Evolutionary conservation across 2,888 invertebrate genomes (phyloP), one percentile per base, ranked within the genome.

Genomic region (Stenoptilia bipunctidactyla): DNA sequence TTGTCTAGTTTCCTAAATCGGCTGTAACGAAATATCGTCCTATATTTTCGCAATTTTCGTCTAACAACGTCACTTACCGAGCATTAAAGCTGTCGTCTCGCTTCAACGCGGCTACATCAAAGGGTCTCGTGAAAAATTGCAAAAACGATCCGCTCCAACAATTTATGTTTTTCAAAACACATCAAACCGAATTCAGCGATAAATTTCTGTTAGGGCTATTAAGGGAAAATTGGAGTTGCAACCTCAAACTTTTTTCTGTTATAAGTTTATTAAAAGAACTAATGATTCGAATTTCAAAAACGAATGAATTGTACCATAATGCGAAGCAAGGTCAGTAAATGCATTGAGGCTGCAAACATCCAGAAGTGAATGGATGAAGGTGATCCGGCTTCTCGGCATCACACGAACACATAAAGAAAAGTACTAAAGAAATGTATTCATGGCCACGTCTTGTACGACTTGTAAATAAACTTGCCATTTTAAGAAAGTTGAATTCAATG

Each of bases 91-190:
- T 30, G 9, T 30, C 12, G 30, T n/a, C 30, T 30, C 30, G 6
- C 6, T 30, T 30, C n/a, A n/a, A 30, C 30, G 12, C 30, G 30
- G n/a, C n/a, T 8, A 4, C 4, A 8, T n/a, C 4, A 30, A 30
- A n/a, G 6, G n/a, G n/a, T n/a, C 30, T 9, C 9, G 30, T 8
- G 30, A 30, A 30, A 30, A 30, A 30, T 12, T 30, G 30, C 30
- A 4, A 30, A 30, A 4, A 8, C 12, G 30, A 2, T 30, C 30
- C 30, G 6, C 30, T 2, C 4, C 30, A 12, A 30, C 30, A 30
- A 30, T 30, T 30, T 30, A 30, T 30, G 30, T 30, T 30, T 30
- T 30, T 30, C 12, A 30, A 30, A 30, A 30, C 30, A 30, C 12
- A 3, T 4, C 4, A 12, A n/a, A 12, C 30, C 9, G 10, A 30